phyloP scores from a whole-genome alignment of 2,113 vertebrate genomes.

The Oryzias melastigma region DNA sequence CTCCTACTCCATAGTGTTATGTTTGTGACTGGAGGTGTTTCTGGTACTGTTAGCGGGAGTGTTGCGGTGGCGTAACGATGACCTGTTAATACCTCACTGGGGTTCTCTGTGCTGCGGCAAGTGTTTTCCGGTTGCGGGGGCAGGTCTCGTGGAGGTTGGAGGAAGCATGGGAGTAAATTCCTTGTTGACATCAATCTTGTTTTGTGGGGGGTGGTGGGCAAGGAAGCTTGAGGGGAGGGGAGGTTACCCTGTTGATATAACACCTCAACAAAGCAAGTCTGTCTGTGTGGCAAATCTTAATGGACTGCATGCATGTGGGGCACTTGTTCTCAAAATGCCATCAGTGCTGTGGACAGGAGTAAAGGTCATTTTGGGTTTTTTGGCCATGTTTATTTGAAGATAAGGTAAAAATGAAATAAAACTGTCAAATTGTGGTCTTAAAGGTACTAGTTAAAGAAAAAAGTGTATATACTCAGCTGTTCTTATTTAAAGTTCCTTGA shows the following conservation, averaged over 20 bases:
- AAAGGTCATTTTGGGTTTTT: slow-evolving; percentile 18
- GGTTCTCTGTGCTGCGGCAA: slow-evolving; percentile 69
- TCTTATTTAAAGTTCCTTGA: no score
- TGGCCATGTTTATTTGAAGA: slow-evolving; percentile 32
- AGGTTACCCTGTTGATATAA: slow-evolving; percentile 78
- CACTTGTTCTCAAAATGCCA: slow-evolving; percentile 61
- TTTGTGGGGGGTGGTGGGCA: slow-evolving; percentile 74
- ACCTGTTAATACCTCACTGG: slow-evolving; percentile 67
- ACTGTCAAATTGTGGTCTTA: slow-evolving; percentile 17
- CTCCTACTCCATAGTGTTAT: slow-evolving; percentile 66
- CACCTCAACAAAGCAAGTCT: slow-evolving; percentile 80
- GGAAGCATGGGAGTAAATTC: slow-evolving; percentile 76
- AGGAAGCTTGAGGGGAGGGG: slow-evolving; percentile 68
- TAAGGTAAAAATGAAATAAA: slow-evolving; percentile 22
- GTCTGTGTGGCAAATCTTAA: slow-evolving; percentile 72
- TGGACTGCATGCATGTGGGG: slow-evolving; percentile 64
- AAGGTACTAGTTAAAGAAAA: slow-evolving; percentile 13
- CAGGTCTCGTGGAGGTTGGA: slow-evolving; percentile 65
- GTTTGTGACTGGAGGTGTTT: slow-evolving; percentile 63
- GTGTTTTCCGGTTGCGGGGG: slow-evolving; percentile 68
- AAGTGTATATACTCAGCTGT: slow-evolving; percentile 2
- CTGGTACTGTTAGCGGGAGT: slow-evolving; percentile 50
- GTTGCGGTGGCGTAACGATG: slow-evolving; percentile 44
- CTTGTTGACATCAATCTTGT: slow-evolving; percentile 80
- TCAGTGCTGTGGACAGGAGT: slow-evolving; percentile 26